Base-by-base conservation (phyloP, 2,888 invertebrate species). In the Agrochola macilenta region DNA sequence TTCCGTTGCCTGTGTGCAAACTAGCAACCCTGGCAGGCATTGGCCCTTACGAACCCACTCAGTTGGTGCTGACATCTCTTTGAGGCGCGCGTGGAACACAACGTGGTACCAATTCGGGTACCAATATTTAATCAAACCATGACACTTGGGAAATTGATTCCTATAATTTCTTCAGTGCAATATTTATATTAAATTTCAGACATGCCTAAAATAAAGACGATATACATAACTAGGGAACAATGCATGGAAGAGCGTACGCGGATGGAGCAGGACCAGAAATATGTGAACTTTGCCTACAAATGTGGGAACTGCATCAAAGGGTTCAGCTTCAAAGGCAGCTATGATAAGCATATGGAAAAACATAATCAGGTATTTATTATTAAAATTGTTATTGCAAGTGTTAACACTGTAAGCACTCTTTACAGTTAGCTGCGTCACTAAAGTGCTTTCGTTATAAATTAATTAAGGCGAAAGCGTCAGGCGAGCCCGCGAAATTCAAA, bases 251-350 rank as follows among this genome's bases (percentile, higher is more conserved):
- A 96, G 69, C 86, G 93, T 0, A 65, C 65, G 0, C 83, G 82
- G 11, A 88, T 90, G 84, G 78, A 87, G 1, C 82, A 83, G 8
- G 92, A 93, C 9, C 84, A 87, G 3, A 90, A 89, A 43, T 96
- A 93, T 70, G 9, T 90, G 0, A 84, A 88, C 11, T 87, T 90
- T 5, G 66, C 85, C 0, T 94, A 90, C 78, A 94, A 93, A 83
- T 96, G 96, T 74, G 87, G 75, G 2, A 83, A 92, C 58, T 96
- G 96, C 58, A 70, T 95, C 2, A 94, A 94, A 81, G 94, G 93
- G 0, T 96, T 95, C 72, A 90, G 82, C n/a, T 92, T 91, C 43
- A 93, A 93, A 71, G 91, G 89, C 3, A 90, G 91, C 30, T 95
- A 91, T 43, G 92, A 94, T 1, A 94, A 88, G 63, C 96, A 96